These are phyloP conservation scores for Mythimna vitellina DNA, from an alignment of 2,888 invertebrate genomes.

Conservation along the genomic window DNA sequence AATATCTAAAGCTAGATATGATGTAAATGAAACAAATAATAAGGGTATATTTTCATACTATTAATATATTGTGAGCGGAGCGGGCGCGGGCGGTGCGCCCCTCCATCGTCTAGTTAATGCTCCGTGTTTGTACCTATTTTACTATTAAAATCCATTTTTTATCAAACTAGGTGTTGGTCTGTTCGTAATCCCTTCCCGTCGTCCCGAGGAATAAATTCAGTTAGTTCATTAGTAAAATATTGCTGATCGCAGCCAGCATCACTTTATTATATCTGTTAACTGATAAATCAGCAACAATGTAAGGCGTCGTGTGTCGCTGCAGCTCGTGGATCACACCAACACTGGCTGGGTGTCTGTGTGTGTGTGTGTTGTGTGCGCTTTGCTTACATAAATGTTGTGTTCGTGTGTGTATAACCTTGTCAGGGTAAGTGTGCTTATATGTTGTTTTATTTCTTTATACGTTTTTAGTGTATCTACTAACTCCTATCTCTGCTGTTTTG, in stretches of 20 bases:
- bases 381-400: slow-evolving; percentile 64
- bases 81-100: slow-evolving; percentile 35
- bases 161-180: slow-evolving; percentile 69
- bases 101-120: slow-evolving; percentile 61
- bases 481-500: not conserved
- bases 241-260: not conserved
- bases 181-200: slow-evolving; percentile 52
- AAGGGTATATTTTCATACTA: slow-evolving; percentile 67
- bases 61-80: slow-evolving; percentile 69
- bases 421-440: slow-evolving; percentile 66
- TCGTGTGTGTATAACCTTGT: slow-evolving; percentile 55
- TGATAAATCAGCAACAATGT: not conserved
- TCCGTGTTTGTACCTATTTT: slow-evolving; percentile 73
- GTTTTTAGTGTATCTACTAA: not conserved
- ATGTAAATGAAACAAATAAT: slow-evolving; percentile 68
- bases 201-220: slow-evolving; percentile 22
- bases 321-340: not conserved
- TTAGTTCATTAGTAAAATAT: not conserved
- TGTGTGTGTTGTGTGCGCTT: slow-evolving; percentile 62
- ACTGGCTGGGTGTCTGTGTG: slow-evolving; percentile 32
- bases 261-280: not conserved
- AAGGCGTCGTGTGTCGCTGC: not conserved
- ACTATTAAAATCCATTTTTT: slow-evolving; percentile 77
- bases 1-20: slow-evolving; percentile 63
- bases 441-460: slow-evolving; percentile 37